Base-by-base conservation (phyloP, 2,113 vertebrate species). In the Neomonachus schauinslandi region DNA sequence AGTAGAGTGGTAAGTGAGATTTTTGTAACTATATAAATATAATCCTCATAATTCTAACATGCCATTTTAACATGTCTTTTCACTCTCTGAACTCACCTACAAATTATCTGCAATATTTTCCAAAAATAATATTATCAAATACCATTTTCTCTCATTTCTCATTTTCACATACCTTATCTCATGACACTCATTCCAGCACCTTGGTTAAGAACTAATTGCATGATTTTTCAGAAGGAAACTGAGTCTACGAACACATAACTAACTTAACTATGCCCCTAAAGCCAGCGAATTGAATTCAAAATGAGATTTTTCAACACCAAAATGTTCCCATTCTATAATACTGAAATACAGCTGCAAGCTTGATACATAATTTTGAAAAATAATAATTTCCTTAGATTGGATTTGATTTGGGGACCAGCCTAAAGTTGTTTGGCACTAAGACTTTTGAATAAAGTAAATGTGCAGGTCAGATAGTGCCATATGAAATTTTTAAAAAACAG, bases 381-480 rank as follows among this genome's bases (percentile, higher is more conserved):
- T 53, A 51, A 33, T 39, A 18, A n/a, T 15, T 57, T 26, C 55
- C 28, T 69, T 9, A 49, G 12, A 24, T 12, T 88, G 65, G 21
- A 65, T 84, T 96, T 84, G 11, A 83, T 85, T 85, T 85, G 4
- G 22, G 46, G 31, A 79, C 11, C 42, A 79, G 4, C n/a, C 4
- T 96, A 33, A 83, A 88, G 46, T 77, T 90, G 46, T 87, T 15
- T 72, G 36, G 36, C 65, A 71, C 9, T 57, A 96, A 89, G 74
- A 85, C 46, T 92, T 89, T 21, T 59, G 28, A 90, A 90, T 83
- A 11, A 91, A 88, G 86, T 71, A 28, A 88, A n/a, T 89, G 24
- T 76, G 77, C 6, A 46, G 53, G 8, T 16, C 87, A 91, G 39
- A 93, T 13, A 91, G 67, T 55, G 22, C 28, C 49, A 71, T 15